Base-by-base conservation (phyloP, 1,140 invertebrate genomes). In the Riptortus pedestris region DNA sequence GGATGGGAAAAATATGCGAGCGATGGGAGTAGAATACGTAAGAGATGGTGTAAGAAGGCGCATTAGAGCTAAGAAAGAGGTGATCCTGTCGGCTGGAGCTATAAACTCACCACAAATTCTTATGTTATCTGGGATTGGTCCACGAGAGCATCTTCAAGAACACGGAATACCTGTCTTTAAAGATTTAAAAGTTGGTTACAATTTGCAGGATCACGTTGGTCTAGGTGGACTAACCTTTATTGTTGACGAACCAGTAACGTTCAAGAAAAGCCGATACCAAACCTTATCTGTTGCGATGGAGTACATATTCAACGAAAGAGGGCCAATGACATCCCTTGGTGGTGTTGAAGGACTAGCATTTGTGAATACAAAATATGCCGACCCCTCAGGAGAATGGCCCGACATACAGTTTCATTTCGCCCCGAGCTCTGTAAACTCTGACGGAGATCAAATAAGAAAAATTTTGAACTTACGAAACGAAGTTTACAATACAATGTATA, bases 51-150 rank as follows among this genome's bases (percentile, higher is more conserved):
- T 78, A 47, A 80, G 77, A 27, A 78, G 85, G 38, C 76, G 80
- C 14, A 85, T 88, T 0, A 77, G 80, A 64, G 87, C 87, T 0
- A 79, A 83, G 29, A 80, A 83, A 33, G 91, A 93, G 74, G 81
- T 93, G 0, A 81, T 94, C 1, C 73, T 91, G 51, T 90, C 87
- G 1, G 86, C 88, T 0, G 91, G 91, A 0, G 82, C 90, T 0
- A 81, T 93, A 14, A 84, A 86, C 31, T 84, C 85, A 2, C 89
- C 91, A 0, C 88, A 92, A 65, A 68, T 96, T n/a, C 78, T 96
- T 16, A 90, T 95, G 89, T 70, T 94, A 0, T 93, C 89, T 20
- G 93, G 93, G 0, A 81, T 95, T 22, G 92, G 92, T 0, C 90
- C 90, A 0, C 78, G 75, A 0, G 83, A 89, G 48, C 87, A 95